phyloP scores from a whole-genome alignment of 2,888 invertebrate genomes.

The Nesidiocoris tenuis region DNA sequence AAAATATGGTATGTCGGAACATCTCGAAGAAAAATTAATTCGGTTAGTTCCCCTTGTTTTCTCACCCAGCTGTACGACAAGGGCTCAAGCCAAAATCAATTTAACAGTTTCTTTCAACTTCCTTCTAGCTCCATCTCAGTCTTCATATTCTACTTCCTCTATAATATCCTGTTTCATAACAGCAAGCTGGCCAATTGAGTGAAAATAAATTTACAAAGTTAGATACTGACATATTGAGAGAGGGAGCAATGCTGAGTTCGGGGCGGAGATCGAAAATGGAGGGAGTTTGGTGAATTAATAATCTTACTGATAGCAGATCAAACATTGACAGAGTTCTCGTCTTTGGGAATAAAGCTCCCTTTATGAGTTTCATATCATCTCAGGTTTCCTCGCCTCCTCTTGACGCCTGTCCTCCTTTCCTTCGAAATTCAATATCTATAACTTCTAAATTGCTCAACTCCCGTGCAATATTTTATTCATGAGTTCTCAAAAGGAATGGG shows the following conservation, averaged over 20 bases:
- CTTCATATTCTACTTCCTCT: neutral
- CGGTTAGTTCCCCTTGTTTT: too few relatives aligned
- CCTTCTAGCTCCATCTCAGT: neutral
- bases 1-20: too few relatives aligned
- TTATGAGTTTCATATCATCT: constrained; percentile 27
- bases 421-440: neutral
- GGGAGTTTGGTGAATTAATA: constrained; percentile 29
- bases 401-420: neutral
- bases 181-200: constrained; percentile 23
- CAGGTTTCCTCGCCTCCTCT: neutral
- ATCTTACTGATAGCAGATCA: constrained; percentile 36
- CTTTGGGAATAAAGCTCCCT: neutral
- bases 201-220: constrained; percentile 40
- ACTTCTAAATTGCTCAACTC: neutral
- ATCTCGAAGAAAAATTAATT: too few relatives aligned
- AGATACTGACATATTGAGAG: constrained; percentile 13
- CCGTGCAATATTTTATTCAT: neutral
- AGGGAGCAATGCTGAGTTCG: neutral
- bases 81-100: too few relatives aligned
- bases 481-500: neutral
- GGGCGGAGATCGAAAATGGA: neutral
- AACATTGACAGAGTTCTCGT: constrained; percentile 38
- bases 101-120: constrained; percentile 3
- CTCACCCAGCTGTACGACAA: too few relatives aligned
- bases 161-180: constrained; percentile 41